Evolutionary conservation across 2,888 invertebrate species (phyloP), one percentile per base, ranked within the genome.

Genomic region (Dolichomitus sp.): DNA sequence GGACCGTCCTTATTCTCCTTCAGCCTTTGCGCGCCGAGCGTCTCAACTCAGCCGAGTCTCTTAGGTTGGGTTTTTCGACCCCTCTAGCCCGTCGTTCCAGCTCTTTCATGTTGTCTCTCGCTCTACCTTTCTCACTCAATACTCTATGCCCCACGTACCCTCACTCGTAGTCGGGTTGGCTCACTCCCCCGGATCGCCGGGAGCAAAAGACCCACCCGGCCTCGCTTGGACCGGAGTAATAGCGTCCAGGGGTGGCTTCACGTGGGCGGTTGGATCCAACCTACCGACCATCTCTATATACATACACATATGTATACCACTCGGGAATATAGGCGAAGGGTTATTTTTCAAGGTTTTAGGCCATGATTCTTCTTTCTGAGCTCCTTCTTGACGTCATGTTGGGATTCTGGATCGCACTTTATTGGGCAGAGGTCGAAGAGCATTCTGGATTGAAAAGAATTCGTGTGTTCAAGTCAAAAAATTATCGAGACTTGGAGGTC

Each of bases 171-270:
- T 75, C 83, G 61, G 57, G n/a, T n/a, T 57, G 70, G 54, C 73
- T 81, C 70, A 68, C 61, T 77, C 73, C 77, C 73, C 75, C 63
- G 76, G 76, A 81, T 85, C 84, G 85, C 83, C 80, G 85, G 79
- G 86, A 88, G 90, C 90, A 92, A 92, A 92, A 92, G 91, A 92
- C 91, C 91, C 91, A 89, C 90, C 89, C 89, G 87, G 88, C 87
- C 90, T 86, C 61, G 61, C 68, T 79, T 75, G 79, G 83, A 80
- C 80, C 81, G 85, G 78, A 79, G 84, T 80, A 84, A 85, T 85
- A 85, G 84, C 75, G 80, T 83, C 82, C 76, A 69, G 81, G 81
- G 80, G 75, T 78, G 78, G 80, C 83, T 81, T 77, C 77, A 77
- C 74, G 73, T 80, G 83, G 83, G 77, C 50, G 80, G 73, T 65